Percentiles rank a stretch among this genome's conserved stretches.
These are phyloP conservation scores for Berghia stephanieae DNA, from an alignment of 1,140 invertebrate species.

Conservation along the genomic window DNA sequence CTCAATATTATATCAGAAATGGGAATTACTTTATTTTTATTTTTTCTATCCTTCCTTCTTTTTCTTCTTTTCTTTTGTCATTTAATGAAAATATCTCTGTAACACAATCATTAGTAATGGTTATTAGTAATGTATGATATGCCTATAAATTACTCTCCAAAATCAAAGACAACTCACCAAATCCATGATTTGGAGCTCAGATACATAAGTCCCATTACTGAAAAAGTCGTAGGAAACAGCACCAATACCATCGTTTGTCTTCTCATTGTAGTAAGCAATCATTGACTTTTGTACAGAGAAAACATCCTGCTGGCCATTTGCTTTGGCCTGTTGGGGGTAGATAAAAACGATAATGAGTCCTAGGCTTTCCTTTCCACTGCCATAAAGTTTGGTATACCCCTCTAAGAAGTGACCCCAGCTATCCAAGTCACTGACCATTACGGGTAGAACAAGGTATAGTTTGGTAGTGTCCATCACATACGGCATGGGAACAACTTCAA, in stretches of 20 bases:
- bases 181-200: conserved; percentile 78
- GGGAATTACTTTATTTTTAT: too few relatives aligned
- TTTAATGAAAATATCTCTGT: too few relatives aligned
- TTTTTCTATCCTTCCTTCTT: too few relatives aligned
- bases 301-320: conserved; percentile 56
- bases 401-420: conserved; percentile 75
- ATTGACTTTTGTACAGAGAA: conserved; percentile 72
- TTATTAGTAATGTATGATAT: too few relatives aligned
- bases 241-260: conserved; percentile 74
- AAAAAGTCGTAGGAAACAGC: conserved; percentile 66
- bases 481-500: conserved; percentile 86
- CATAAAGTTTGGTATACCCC: conserved; percentile 71
- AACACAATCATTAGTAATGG: too few relatives aligned
- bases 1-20: too few relatives aligned
- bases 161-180: too few relatives aligned
- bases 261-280: conserved; percentile 71
- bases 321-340: conserved; percentile 47
- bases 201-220: conserved; percentile 38
- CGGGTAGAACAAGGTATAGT: conserved; percentile 79
- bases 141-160: too few relatives aligned
- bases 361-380: conserved; percentile 76
- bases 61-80: too few relatives aligned
- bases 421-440: conserved; percentile 69
- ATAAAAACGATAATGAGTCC: conserved; percentile 74
- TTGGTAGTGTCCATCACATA: conserved; percentile 90